Base-by-base conservation (phyloP, 2,888 invertebrate species). In the Pemphredon lugubris region DNA sequence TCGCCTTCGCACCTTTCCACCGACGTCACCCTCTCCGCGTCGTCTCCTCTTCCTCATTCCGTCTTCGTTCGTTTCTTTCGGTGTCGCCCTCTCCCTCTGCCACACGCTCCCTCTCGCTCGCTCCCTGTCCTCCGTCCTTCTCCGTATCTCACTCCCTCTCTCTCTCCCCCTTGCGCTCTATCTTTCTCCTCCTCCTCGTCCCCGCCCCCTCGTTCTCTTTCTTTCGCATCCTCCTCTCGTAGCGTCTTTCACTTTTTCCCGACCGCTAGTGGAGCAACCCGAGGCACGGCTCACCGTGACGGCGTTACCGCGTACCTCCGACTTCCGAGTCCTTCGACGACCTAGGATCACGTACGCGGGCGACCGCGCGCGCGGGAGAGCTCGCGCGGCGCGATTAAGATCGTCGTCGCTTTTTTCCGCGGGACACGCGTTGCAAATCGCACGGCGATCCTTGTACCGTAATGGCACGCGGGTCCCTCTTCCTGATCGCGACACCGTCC, bases 1-100 rank as follows among this genome's bases (percentile, higher is more conserved):
- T 79, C 82, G 57, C 80, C 78, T 76, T 81, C 78, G 67, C 81
- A 75, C 68, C 78, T 80, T 78, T 78, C 73, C 73, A 73, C 55
- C 71, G 42, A 60, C 78, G 70, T 76, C 79, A 78, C 76, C 76
- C 79, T 78, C 67, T 69, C 61, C 67, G 61, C 73, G 59, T 61
- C 64, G 51, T 59, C 74, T 63, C 63, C 71, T 71, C 68, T 72
- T 65, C 76, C 74, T 77, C 71, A 42, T 74, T 77, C 51, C 23
- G 59, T 72, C 72, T 64, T 53, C 51, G 40, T 32, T 66, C 45
- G 54, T 44, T 30, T 26, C 21, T 47, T 39, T 61, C 20, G 44
- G 20, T 20, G 20, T 60, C 55, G 2, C 47, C 14, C 37, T 34
- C 26, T 26, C 50, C 34, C 61, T 26, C 26, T 26, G 37, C 32